Base-by-base conservation (phyloP, 2,797 vertebrate species). In the Kryptolebias ocellatus region DNA sequence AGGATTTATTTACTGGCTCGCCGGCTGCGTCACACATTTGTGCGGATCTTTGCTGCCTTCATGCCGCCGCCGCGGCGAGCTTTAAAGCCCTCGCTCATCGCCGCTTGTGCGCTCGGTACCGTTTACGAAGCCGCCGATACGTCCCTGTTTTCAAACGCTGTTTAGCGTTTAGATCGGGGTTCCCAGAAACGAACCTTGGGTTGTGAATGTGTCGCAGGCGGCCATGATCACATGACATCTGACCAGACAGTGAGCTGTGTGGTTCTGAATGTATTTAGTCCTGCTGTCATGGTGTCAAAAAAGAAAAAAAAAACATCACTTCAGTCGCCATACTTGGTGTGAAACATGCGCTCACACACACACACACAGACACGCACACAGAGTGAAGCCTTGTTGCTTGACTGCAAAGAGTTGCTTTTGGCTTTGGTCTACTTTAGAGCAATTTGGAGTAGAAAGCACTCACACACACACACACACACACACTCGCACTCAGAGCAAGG, bases 401-500 rank as follows among this genome's bases (percentile, higher is more conserved):
- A 39, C 8, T 12, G 37, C 37, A 39, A 10, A 39, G 37, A 8
- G 11, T 39, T 39, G 72, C 50, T 72, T 69, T 68, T 80, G 80
- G 78, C 65, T 83, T 70, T 39, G 37, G 37, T 39, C 37, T 10
- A 39, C 37, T 39, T 39, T 39, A 39, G 37, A 39, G 37, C 37
- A 39, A 39, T 39, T 39, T 39, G 37, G 37, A 39, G 37, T 39
- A 39, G 6, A 39, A 67, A 52, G 31, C 52, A 28, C 46, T 55
- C 71, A 75, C 53, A 59, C 73, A 29, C 47, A 42, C 39, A 67
- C 54, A 39, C 58, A 64, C 64, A 76, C 31, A 34, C 52, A 27
- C 46, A 58, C 71, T 73, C 56, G 57, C 71, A 29, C 47, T 65
- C 73, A 71, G 65, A 83, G 78, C 70, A 54, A 79, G 70, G 74